A percentile compares a stretch with the other conserved stretches of the same genome.
These are phyloP conservation scores for Geotrypetes seraphini DNA, from an alignment of 2,797 vertebrate species.

Conservation along the genomic window DNA sequence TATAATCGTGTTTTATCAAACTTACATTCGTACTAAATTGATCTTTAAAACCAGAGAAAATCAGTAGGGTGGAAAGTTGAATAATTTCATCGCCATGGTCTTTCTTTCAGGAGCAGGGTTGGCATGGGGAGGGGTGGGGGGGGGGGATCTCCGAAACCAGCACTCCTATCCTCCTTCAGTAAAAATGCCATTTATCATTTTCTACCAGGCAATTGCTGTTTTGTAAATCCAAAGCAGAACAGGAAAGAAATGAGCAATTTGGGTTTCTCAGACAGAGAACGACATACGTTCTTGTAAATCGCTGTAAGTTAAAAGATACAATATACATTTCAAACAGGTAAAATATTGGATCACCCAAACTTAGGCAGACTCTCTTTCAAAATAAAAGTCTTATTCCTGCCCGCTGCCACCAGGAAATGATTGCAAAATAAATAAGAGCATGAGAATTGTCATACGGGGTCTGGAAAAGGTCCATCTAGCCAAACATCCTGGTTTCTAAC, in stretches of 20 bases:
- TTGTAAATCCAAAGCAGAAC: slow-evolving; percentile 34
- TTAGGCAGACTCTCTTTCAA: no score
- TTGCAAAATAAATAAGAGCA: no score
- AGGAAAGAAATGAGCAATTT: slow-evolving; percentile 39
- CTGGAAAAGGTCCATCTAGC: no score
- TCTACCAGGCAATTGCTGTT: slow-evolving; percentile 38
- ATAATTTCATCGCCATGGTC: slow-evolving; percentile 24
- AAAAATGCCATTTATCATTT: slow-evolving; percentile 36
- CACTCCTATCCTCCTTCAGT: slow-evolving; percentile 30
- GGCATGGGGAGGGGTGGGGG: no score
- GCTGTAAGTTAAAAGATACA: slow-evolving; percentile 18
- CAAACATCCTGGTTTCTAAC: no score
- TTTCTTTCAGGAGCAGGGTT: slow-evolving; percentile 38
- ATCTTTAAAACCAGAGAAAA: slow-evolving; percentile 17
- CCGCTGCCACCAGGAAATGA: no score
- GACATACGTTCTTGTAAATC: slow-evolving; percentile 24
- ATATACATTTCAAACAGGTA: slow-evolving; percentile 11
- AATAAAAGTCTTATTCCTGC: no score
- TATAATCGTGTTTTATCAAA: slow-evolving; percentile 20
- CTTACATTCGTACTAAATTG: slow-evolving; percentile 20
- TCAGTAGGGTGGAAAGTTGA: slow-evolving; percentile 25
- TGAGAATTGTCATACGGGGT: no score
- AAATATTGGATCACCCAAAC: slow-evolving; percentile 10
- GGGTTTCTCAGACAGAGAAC: slow-evolving; percentile 34
- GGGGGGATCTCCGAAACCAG: slow-evolving; percentile 23